A percentile compares a stretch with the other conserved stretches of the same genome.
Evolutionary conservation across 2,113 vertebrate species (phyloP).

Genomic region (Aepyceros melampus): DNA sequence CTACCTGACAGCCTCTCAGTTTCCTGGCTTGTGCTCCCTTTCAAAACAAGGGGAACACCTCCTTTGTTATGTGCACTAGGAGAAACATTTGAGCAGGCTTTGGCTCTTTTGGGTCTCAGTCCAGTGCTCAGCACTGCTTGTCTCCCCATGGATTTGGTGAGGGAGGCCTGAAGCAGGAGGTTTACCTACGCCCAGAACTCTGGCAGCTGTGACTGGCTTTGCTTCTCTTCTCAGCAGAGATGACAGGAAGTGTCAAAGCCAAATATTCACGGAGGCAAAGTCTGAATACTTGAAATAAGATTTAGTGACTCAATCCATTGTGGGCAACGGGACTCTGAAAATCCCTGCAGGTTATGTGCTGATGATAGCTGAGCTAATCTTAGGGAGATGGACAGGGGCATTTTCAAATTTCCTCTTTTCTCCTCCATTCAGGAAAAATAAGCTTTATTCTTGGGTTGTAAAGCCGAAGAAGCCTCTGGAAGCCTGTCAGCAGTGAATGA

Average conservation of each 20-base stretch:
- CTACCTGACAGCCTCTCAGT: background rate
- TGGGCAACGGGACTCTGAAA: background rate
- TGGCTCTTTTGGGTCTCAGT: background rate
- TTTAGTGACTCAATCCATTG: background rate
- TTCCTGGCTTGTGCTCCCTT: background rate
- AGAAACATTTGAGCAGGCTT: background rate
- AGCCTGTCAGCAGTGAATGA: background rate
- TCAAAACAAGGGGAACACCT: background rate
- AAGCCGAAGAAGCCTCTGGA: background rate
- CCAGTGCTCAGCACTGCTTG: background rate
- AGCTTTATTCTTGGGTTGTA: background rate
- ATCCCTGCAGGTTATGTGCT: background rate
- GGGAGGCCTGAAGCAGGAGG: background rate
- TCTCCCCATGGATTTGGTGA: background rate
- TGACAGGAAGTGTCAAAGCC: slow-evolving; percentile 29
- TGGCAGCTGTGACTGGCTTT: background rate
- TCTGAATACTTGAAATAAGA: background rate
- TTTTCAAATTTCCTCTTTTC: background rate
- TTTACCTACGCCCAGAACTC: background rate
- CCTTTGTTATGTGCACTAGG: background rate
- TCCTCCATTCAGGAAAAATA: background rate
- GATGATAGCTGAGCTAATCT: background rate
- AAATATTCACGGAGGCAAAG: background rate
- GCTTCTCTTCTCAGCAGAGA: background rate
- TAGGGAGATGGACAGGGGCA: background rate